Evolutionary conservation across 2,888 invertebrate species (phyloP).

Genomic region (Tiliacea citrago): DNA sequence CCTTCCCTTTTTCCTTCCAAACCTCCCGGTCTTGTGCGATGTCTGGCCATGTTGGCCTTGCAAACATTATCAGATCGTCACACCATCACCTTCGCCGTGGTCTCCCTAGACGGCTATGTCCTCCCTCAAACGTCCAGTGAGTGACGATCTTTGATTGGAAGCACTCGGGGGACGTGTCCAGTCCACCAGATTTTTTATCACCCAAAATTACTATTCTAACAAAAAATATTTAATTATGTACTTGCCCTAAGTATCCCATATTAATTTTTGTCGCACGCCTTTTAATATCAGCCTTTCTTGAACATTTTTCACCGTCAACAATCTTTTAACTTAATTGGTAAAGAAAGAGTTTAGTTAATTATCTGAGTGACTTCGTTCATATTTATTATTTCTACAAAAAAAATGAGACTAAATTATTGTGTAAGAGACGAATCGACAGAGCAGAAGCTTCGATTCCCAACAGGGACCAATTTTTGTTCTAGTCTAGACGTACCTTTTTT

Average conservation of each 20-base stretch:
- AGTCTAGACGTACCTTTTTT: neutral
- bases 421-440: neutral
- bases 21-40: neutral
- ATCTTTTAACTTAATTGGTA: neutral
- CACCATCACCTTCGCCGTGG: neutral
- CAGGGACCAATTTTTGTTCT: constrained; percentile 9
- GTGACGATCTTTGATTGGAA: neutral
- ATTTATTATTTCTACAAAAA: neutral
- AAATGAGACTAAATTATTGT: neutral
- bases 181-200: neutral
- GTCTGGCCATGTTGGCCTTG: neutral
- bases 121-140: neutral
- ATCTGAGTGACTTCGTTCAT: neutral
- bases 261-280: neutral
- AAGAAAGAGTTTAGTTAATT: constrained; percentile 1
- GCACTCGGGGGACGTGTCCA: neutral
- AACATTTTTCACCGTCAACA: constrained; percentile 6
- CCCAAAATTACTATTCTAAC: too few species aligned
- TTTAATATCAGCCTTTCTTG: constrained; percentile 20
- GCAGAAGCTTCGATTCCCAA: neutral
- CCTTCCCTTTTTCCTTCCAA: neutral
- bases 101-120: neutral
- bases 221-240: neutral
- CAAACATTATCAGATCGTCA: neutral
- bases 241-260: neutral